Base-by-base conservation (phyloP, 2,797 vertebrate genomes). In the Micropoecilia bifurca region DNA sequence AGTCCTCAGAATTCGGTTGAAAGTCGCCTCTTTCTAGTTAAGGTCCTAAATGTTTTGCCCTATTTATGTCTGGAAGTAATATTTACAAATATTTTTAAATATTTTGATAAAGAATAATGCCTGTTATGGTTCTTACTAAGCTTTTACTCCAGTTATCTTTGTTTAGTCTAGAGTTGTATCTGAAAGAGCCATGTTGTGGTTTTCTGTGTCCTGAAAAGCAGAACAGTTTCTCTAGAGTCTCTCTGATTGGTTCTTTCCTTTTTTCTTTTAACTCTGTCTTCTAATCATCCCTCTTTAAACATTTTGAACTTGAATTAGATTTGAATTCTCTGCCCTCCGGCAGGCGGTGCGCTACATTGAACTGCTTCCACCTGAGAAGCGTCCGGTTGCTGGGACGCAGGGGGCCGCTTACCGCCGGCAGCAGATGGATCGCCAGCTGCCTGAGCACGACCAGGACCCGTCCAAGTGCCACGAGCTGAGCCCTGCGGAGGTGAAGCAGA, bases 391-490 rank as follows among this genome's bases (percentile, higher is more conserved):
- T 10, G 98, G 98, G 47, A 96, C 98, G 0, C 96, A 97, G 85
- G 99, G 98, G 6, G 98, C 99, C 0, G 97, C 96, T 33, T 99
- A 99, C 95, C 97, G 98, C 39, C 97, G 99, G 92, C 98, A 98
- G 89, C 98, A 99, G 95, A 96, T 99, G 97, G 98, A 97, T 14
- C 96, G 96, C 81, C 99, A 99, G 95, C 97, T 99, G 79, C 99
- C 99, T 0, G 99, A 98, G 69, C 99, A 99, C 0, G 99, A 99
- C 92, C 98, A 99, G 93, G 98, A 99, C 94, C 98, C 98, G 4
- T 94, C 96, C 28, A 97, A 93, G 92, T 99, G 99, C 94, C 99
- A 99, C 0, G 98, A 99, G 87, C 92, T 99, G 81, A 97, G 96
- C 73, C 96, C 97, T 1, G 96, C 71, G 0, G 98, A 99, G 93